phyloP scores from a whole-genome alignment of 2,113 vertebrate species.

The Rhea americana region DNA sequence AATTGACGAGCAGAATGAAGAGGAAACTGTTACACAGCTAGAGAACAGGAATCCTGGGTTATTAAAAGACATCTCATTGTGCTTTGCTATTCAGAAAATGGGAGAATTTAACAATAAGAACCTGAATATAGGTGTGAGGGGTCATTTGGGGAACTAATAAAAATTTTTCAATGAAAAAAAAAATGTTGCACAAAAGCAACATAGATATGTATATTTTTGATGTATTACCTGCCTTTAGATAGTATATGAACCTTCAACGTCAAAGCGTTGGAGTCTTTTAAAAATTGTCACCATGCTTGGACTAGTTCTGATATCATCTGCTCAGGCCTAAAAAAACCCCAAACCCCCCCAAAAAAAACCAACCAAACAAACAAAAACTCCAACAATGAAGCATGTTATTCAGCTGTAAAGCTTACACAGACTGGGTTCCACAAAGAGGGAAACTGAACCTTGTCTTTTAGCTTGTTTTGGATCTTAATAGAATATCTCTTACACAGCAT shows the following conservation, averaged over 20 bases:
- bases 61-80: neutral
- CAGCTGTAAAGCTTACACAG: neutral
- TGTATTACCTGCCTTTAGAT: neutral
- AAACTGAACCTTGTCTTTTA: neutral
- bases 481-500: neutral
- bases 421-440: neutral
- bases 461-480: neutral
- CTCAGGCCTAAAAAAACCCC: neutral
- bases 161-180: neutral
- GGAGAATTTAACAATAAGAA: neutral
- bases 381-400: neutral
- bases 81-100: neutral
- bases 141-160: neutral
- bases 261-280: neutral
- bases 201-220: neutral
- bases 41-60: neutral
- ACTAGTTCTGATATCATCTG: neutral
- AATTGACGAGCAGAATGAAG: neutral
- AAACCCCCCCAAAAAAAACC: neutral
- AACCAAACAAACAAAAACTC: neutral
- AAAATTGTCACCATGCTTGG: neutral
- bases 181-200: neutral
- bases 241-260: neutral
- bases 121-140: neutral
- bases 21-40: neutral